phyloP scores from a whole-genome alignment of 2,797 vertebrate species.

The Geotrypetes seraphini region DNA sequence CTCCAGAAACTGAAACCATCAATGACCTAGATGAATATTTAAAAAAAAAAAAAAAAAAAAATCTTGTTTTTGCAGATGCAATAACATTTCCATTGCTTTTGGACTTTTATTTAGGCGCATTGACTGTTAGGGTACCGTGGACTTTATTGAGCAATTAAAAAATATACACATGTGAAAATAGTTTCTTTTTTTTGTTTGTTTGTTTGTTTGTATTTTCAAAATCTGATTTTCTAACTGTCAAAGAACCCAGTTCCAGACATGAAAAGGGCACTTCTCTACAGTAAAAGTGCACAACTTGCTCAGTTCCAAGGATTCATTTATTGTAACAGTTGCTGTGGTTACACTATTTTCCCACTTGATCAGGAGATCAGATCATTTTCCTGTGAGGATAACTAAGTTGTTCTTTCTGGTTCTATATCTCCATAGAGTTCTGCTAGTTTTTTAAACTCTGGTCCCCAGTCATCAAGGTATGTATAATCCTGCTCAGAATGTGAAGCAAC shows the following conservation, averaged over 20 bases:
- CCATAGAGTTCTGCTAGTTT: constrained; percentile 89
- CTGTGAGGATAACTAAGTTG: constrained; percentile 61
- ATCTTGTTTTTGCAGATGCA: constrained; percentile 21
- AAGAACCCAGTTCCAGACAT: constrained; percentile 68
- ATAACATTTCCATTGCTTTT: constrained; percentile 35
- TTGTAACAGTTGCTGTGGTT: constrained; percentile 30
- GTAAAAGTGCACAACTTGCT: constrained; percentile 57
- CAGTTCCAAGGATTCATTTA: constrained; percentile 51
- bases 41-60: background rate
- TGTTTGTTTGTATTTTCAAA: constrained; percentile 66
- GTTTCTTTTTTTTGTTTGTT: constrained; percentile 55
- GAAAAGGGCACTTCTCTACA: constrained; percentile 71
- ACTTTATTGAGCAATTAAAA: constrained; percentile 93
- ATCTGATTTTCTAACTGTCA: constrained; percentile 57
- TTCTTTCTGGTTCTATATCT: constrained; percentile 77
- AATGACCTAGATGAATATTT: constrained; percentile 8
- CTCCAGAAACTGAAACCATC: constrained; percentile 7
- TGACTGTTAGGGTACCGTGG: constrained; percentile 70
- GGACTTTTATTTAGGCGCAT: constrained; percentile 57
- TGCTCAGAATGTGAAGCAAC: constrained; percentile 75
- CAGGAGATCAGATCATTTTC: constrained; percentile 32
- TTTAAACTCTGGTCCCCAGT: constrained; percentile 91
- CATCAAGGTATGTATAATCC: constrained; percentile 85
- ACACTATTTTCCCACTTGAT: constrained; percentile 29
- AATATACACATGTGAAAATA: constrained; percentile 94